Evolutionary conservation across 2,888 invertebrate species (phyloP).

Genomic region (Dicranocentrus wangi): DNA sequence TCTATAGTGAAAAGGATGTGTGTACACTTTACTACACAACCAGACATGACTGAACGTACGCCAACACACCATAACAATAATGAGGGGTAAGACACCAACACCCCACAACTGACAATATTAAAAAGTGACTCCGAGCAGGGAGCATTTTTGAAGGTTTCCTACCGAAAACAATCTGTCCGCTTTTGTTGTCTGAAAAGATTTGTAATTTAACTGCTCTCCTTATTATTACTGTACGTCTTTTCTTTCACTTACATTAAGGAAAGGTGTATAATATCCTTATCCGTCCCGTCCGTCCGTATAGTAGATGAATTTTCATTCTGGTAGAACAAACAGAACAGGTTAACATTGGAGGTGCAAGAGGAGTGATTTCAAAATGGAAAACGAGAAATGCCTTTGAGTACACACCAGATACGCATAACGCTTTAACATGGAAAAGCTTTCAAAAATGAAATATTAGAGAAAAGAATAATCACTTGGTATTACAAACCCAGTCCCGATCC

Average conservation of each 20-base stretch:
- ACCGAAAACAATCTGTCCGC: slow-evolving; percentile 54
- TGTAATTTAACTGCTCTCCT: slow-evolving; percentile 45
- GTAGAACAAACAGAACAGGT: slow-evolving; percentile 57
- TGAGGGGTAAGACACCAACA: slow-evolving; percentile 31
- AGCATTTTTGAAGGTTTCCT: slow-evolving; percentile 40
- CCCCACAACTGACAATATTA: slow-evolving; percentile 52
- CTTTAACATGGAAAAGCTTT: slow-evolving; percentile 52
- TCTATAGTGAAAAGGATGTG: slow-evolving; percentile 7
- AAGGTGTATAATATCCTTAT: too few relatives aligned
- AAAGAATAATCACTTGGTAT: slow-evolving; percentile 51
- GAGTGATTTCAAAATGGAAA: slow-evolving; percentile 53
- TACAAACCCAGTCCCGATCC: neutral
- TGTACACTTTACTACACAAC: too few relatives aligned
- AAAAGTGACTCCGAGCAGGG: slow-evolving; percentile 45
- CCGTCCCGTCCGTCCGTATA: too few relatives aligned
- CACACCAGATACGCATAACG: slow-evolving; percentile 38
- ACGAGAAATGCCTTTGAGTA: slow-evolving; percentile 43
- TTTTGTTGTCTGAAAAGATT: slow-evolving; percentile 46
- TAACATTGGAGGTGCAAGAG: slow-evolving; percentile 53
- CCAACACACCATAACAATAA: slow-evolving; percentile 50
- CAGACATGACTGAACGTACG: slow-evolving; percentile 26
- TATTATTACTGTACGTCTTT: neutral
- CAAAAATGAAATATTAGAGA: slow-evolving; percentile 59
- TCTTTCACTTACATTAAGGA: neutral
- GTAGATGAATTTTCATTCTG: too few relatives aligned